Evolutionary conservation across 2,797 vertebrate genomes (phyloP), one percentile per base, ranked within the genome.

Genomic region (Sebastolobus alascanus): DNA sequence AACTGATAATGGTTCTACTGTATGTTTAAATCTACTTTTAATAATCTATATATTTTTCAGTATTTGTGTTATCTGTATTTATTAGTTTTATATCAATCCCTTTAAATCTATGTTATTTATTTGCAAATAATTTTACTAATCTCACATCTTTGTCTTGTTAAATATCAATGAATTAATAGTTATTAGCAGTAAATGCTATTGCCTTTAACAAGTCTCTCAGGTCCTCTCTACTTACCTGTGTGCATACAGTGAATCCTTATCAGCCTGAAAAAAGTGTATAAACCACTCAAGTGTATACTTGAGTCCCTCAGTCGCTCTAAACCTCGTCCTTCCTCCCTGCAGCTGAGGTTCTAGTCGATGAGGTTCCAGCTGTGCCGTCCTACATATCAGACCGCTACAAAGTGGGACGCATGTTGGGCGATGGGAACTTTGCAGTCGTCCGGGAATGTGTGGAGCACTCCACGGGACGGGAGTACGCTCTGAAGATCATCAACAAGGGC

Each of bases 401-500:
- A 94, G 98, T 99, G 76, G 98, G 98, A 58, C 97, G 98, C 82
- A 98, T 96, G 95, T 96, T 99, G 75, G 98, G 98, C n/a, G 98
- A 99, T 1, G 98, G 98, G 71, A 99, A 99, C 95, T 99, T 99
- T 80, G 98, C 98, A 25, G 97, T 99, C 33, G 97, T 99, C 68
- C 97, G 97, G 87, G 98, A 99, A 84, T 99, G 98, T 90, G 96
- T 97, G 91, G 98, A 99, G 94, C 97, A 96, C 95, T 97, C 97
- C 35, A 99, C 98, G 1, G 97, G 96, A 78, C 96, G 98, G 84
- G 98, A 98, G 86, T 99, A 99, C 56, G 98, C 98, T 37, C 94
- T 99, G 93, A 99, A 99, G 96, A 99, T 99, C 93, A 99, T 99
- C 89, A 99, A 99, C 96, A 99, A 99, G 96, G 97, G 98, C 92